These are phyloP conservation scores for Aphidius ervi DNA, from an alignment of 1,140 invertebrate species.

Conservation along the genomic window DNA sequence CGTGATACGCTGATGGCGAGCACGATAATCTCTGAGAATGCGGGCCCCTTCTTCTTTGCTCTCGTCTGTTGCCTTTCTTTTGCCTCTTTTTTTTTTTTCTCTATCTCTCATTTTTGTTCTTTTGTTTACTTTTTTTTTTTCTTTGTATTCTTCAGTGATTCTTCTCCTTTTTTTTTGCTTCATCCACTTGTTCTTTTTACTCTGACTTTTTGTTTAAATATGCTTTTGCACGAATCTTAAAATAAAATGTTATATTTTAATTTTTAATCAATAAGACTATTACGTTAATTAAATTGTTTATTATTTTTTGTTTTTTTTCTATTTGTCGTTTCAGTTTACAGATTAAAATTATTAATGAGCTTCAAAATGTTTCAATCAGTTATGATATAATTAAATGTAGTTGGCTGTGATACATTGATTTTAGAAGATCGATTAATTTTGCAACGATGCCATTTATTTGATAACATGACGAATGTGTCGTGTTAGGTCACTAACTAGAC, in stretches of 20 bases:
- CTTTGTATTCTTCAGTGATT: conserved; percentile 8
- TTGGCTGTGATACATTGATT: too few species aligned
- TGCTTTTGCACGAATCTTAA: too few species aligned
- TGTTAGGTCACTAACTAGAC: conserved; percentile 47
- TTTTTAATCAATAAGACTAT: too few species aligned
- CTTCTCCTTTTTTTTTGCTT: conserved; percentile 2
- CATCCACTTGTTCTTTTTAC: conserved; percentile 13
- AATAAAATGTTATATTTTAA: too few species aligned
- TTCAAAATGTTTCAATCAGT: too few species aligned
- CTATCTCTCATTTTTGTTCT: conserved; percentile 7
- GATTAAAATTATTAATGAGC: too few species aligned
- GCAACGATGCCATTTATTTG: conserved; percentile 47
- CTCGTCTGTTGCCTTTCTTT: conserved; percentile 15
- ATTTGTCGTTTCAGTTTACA: too few species aligned
- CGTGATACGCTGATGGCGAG: conserved; percentile 56
- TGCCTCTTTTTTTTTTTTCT: conserved; percentile 8
- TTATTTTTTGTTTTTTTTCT: too few species aligned
- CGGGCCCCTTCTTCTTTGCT: conserved; percentile 42
- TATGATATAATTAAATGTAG: too few species aligned
- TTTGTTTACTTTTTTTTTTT: conserved; percentile 6
- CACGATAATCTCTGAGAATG: conserved; percentile 56
- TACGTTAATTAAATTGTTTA: too few species aligned
- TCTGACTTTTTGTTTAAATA: not conserved
- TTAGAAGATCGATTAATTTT: conserved; percentile 30
- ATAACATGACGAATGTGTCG: conserved; percentile 25